Conservation (phyloP, 2,797 vertebrate species). For the Lates japonicus region DNA sequence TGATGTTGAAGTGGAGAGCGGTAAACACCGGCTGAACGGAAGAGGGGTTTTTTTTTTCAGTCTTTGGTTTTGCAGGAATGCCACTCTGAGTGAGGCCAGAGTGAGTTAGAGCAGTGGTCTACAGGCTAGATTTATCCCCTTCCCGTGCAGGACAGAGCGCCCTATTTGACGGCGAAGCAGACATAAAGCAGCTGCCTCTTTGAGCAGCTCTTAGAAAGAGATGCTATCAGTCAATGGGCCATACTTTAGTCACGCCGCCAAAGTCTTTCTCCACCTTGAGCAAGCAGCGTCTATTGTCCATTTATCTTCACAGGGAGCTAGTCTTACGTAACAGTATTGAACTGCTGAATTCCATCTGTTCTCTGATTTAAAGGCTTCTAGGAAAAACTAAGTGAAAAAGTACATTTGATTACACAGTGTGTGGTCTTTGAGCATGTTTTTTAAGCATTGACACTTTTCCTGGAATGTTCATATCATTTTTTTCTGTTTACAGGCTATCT, state of each 20-base stretch:
- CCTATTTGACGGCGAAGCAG: slow-evolving; percentile 65
- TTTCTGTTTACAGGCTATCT: neutral
- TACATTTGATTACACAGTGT: slow-evolving; percentile 50
- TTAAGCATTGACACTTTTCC: slow-evolving; percentile 5
- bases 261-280: slow-evolving; percentile 65
- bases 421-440: slow-evolving; percentile 21
- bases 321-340: slow-evolving; percentile 66
- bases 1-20: slow-evolving; percentile 41
- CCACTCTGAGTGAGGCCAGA: slow-evolving; percentile 42
- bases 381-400: slow-evolving; percentile 52
- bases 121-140: slow-evolving; percentile 70
- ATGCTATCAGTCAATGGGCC: slow-evolving; percentile 78
- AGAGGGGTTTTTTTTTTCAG: slow-evolving; percentile 35
- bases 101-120: slow-evolving; percentile 52
- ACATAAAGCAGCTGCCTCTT: slow-evolving; percentile 82
- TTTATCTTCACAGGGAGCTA: slow-evolving; percentile 70
- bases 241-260: slow-evolving; percentile 61
- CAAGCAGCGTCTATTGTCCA: slow-evolving; percentile 55
- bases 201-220: slow-evolving; percentile 70
- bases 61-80: slow-evolving; percentile 65
- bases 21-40: slow-evolving; percentile 66
- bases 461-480: slow-evolving; percentile 16
- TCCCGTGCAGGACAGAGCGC: slow-evolving; percentile 61
- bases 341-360: slow-evolving; percentile 61
- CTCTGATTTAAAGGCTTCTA: slow-evolving; percentile 60